phyloP scores from a whole-genome alignment of 2,888 invertebrate species.

The Platycheirus albimanus region DNA sequence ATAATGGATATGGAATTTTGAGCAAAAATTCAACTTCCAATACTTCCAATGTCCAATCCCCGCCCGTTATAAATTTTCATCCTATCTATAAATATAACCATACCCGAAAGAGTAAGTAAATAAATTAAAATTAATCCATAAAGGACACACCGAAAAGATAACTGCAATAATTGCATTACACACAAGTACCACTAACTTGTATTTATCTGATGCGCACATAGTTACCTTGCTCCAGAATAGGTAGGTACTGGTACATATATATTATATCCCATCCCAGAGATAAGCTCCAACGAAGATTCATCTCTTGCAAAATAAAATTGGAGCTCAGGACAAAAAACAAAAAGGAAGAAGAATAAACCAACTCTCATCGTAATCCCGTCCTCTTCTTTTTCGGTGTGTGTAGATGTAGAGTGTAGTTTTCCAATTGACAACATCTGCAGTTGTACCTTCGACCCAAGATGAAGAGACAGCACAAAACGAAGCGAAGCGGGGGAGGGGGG shows the following conservation, averaged over 20 bases:
- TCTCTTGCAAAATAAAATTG: slow-evolving; percentile 1
- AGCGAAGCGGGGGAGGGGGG: not conserved
- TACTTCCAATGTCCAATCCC: too few species aligned
- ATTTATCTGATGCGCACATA: slow-evolving; percentile 39
- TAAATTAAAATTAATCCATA: slow-evolving; percentile 56
- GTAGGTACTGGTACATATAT: not conserved
- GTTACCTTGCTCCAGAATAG: not conserved
- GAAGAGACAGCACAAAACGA: not conserved
- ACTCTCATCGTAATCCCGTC: slow-evolving; percentile 20
- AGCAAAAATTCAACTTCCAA: too few species aligned
- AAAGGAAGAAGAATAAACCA: slow-evolving; percentile 11
- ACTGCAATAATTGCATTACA: slow-evolving; percentile 69
- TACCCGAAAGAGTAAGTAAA: slow-evolving; percentile 1
- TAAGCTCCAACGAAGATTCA: slow-evolving; percentile 28
- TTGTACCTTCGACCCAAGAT: slow-evolving; percentile 31
- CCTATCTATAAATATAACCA: too few species aligned
- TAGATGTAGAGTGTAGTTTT: slow-evolving; percentile 51
- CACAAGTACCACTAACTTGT: slow-evolving; percentile 48
- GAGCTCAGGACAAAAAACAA: not conserved
- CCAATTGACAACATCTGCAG: slow-evolving; percentile 72
- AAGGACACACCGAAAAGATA: slow-evolving; percentile 52
- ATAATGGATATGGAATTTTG: too few species aligned
- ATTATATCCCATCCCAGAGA: slow-evolving; percentile 22
- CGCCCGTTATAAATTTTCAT: not conserved
- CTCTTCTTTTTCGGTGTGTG: slow-evolving; percentile 25